Percentiles rank a stretch among this genome's conserved stretches.
These are phyloP conservation scores for Leptonema lineaticorne DNA, from an alignment of 1,140 invertebrate genomes.

Conservation along the genomic window DNA sequence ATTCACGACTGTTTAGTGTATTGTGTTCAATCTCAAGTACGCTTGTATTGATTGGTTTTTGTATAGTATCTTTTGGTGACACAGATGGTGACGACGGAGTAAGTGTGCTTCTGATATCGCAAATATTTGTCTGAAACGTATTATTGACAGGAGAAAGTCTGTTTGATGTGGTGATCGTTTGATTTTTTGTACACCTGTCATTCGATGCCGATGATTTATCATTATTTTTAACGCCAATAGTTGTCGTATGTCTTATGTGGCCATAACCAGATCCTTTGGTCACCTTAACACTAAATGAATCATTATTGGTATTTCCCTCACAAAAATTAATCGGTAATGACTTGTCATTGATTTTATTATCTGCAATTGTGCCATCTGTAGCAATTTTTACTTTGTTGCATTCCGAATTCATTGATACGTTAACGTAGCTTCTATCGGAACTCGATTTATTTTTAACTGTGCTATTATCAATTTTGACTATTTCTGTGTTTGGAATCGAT, in stretches of 20 bases:
- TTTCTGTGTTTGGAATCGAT: background rate
- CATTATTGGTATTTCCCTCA: background rate
- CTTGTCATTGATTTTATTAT: background rate
- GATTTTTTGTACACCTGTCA: background rate
- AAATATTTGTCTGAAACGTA: background rate
- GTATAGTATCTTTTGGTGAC: background rate
- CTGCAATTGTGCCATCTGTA: background rate
- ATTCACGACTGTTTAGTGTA: background rate
- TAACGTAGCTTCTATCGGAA: background rate
- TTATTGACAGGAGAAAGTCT: background rate
- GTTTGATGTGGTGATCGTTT: background rate
- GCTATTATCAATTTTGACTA: background rate
- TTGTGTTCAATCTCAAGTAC: background rate
- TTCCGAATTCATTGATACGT: background rate
- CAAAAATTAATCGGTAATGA: background rate
- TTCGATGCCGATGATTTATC: background rate
- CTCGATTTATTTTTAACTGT: background rate
- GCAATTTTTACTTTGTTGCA: background rate
- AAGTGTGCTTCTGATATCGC: background rate
- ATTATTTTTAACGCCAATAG: constrained; percentile 2
- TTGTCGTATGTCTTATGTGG: constrained; percentile 30
- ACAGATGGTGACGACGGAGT: background rate
- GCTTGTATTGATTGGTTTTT: background rate
- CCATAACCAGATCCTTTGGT: constrained; percentile 27
- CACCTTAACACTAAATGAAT: background rate